Percentiles rank a stretch among this genome's conserved stretches.
phyloP scores from a whole-genome alignment of 2,797 vertebrate genomes.

The Fistularia commersonii region DNA sequence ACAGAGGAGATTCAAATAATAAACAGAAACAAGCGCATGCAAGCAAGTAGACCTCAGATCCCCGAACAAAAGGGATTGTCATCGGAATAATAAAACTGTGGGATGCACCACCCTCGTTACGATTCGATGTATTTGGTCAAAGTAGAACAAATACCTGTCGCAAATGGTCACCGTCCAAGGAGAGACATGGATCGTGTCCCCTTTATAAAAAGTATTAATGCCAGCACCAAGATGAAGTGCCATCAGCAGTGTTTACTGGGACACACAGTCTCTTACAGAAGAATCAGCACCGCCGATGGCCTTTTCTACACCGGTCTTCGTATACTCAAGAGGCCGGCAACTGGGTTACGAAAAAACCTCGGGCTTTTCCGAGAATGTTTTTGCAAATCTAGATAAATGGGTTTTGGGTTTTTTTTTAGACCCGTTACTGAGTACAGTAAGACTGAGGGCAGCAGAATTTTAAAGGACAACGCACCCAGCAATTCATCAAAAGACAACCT shows the following conservation, averaged over 20 bases:
- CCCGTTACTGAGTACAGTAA: slow-evolving; percentile 53
- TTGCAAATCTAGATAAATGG: slow-evolving; percentile 45
- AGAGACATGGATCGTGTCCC: slow-evolving; percentile 5
- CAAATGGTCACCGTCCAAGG: too few relatives aligned
- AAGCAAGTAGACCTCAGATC: too few relatives aligned
- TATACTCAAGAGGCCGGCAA: slow-evolving; percentile 42
- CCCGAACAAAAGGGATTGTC: too few relatives aligned
- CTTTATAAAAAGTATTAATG: slow-evolving; percentile 18
- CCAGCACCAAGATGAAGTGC: slow-evolving; percentile 5
- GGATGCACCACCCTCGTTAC: too few relatives aligned
- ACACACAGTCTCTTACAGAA: slow-evolving; percentile 17
- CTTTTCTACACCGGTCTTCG: slow-evolving; percentile 6
- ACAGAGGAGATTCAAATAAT: too few relatives aligned
- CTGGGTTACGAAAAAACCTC: slow-evolving; percentile 28
- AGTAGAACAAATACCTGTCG: too few relatives aligned
- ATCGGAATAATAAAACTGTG: too few relatives aligned
- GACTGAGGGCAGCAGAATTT: slow-evolving; percentile 38
- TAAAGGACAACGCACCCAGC: slow-evolving; percentile 45
- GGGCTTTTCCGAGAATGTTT: slow-evolving; percentile 30
- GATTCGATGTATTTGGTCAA: too few relatives aligned
- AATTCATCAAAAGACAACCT: slow-evolving; percentile 58
- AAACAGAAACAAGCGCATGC: too few relatives aligned
- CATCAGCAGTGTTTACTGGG: slow-evolving; percentile 28
- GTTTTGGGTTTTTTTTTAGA: slow-evolving; percentile 3
- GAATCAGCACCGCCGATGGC: slow-evolving; percentile 19